These are phyloP conservation scores for Felis chaus DNA, from an alignment of 2,113 vertebrate species.

Conservation along the genomic window DNA sequence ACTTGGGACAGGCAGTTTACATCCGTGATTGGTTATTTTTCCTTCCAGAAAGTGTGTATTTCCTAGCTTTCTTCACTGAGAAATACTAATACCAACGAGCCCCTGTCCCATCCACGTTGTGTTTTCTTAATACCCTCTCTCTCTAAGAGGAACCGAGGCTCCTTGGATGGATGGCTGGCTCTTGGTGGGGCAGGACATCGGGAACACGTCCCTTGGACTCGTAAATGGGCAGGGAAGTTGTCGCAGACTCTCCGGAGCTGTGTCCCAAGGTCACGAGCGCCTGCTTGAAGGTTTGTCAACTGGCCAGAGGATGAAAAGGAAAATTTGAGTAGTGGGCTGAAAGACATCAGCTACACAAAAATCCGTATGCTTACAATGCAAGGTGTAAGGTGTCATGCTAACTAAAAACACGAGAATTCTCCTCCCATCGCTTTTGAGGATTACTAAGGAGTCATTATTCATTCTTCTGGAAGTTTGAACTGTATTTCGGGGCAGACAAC, in stretches of 20 bases:
- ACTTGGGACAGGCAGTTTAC: background rate
- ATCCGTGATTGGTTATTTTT: background rate
- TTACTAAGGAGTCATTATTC: accelerated
- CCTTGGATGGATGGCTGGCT: background rate
- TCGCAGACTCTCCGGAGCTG: background rate
- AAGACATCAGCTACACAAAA: background rate
- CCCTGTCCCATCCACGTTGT: background rate
- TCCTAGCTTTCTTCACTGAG: background rate
- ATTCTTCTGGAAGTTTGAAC: background rate
- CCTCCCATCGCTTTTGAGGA: background rate
- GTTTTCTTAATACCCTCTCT: background rate
- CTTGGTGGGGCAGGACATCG: background rate
- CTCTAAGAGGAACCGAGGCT: background rate
- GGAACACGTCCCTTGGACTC: background rate
- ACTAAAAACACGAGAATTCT: background rate
- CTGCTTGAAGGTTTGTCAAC: background rate
- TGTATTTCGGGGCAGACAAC: background rate
- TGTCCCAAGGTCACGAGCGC: background rate
- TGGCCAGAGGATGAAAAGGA: background rate
- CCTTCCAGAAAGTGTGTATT: background rate
- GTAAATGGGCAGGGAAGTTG: background rate
- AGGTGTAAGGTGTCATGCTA: background rate
- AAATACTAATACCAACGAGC: background rate
- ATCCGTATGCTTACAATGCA: accelerated
- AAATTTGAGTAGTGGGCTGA: background rate